Evolutionary conservation across 2,888 invertebrate species (phyloP).

Genomic region (Elegia similella): DNA sequence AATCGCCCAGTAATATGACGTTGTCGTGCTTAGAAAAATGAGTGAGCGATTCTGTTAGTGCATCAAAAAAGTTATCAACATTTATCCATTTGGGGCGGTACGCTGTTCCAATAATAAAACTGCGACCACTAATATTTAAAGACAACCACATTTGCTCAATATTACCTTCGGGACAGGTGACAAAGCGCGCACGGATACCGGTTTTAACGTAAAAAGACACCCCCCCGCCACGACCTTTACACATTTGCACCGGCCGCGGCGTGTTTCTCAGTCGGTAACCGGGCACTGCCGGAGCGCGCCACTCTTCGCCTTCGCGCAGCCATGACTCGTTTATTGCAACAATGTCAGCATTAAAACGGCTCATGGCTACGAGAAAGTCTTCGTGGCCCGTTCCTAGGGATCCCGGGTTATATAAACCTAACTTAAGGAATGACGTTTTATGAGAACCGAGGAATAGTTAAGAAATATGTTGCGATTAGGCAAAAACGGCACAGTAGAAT

Average conservation of each 20-base stretch:
- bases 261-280: neutral
- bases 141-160: slow-evolving; percentile 10
- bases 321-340: slow-evolving; percentile 4
- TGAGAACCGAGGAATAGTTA: neutral
- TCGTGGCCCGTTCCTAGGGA: too few species aligned
- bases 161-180: neutral
- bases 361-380: slow-evolving; percentile 3
- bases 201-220: neutral
- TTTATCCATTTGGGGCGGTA: neutral
- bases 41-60: neutral
- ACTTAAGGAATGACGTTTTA: slow-evolving; percentile 5
- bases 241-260: too few species aligned
- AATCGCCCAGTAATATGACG: too few species aligned
- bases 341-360: neutral
- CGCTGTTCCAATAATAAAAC: too few species aligned
- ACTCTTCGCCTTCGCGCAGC: neutral
- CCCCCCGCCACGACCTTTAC: neutral
- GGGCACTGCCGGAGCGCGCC: neutral
- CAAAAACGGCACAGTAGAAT: neutral
- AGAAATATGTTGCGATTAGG: neutral
- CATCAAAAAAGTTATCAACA: neutral
- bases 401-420: slow-evolving; percentile 7
- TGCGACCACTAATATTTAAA: neutral
- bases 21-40: too few species aligned
- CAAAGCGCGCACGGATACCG: neutral